These are phyloP conservation scores for Sussaba pulchella DNA, from an alignment of 2,888 invertebrate genomes.

Conservation along the genomic window DNA sequence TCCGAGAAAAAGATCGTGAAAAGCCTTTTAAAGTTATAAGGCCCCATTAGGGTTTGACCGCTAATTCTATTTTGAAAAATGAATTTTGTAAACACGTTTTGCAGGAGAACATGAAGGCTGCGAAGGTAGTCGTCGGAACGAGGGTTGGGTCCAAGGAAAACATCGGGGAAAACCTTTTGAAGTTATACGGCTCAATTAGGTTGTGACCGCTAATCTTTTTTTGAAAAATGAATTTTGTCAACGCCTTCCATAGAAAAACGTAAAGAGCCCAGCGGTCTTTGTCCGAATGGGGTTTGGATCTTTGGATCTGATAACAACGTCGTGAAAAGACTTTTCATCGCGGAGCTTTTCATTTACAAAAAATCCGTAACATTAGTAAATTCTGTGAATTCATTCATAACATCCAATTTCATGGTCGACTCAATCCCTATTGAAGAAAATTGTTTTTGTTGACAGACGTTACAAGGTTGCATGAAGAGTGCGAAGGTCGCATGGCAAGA, in stretches of 20 bases:
- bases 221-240: not conserved
- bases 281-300: too few species aligned
- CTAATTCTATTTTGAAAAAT: not conserved
- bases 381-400: too few species aligned
- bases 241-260: not conserved
- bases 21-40: not conserved
- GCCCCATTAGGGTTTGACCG: not conserved
- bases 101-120: not conserved
- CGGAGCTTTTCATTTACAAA: too few species aligned
- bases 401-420: too few species aligned
- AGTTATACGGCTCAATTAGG: not conserved
- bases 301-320: not conserved
- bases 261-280: not conserved
- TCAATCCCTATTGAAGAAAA: too few species aligned
- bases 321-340: too few species aligned
- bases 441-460: too few species aligned
- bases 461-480: too few species aligned
- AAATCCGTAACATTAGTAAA: too few species aligned
- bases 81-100: not conserved
- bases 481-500: conserved; percentile 3
- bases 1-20: not conserved
- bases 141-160: not conserved
- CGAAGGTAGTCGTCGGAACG: not conserved
- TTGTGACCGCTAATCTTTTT: conserved; percentile 2
- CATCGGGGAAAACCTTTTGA: not conserved